Evolutionary conservation across 2,797 vertebrate genomes (phyloP).

Genomic region (Siniperca scherzeri): DNA sequence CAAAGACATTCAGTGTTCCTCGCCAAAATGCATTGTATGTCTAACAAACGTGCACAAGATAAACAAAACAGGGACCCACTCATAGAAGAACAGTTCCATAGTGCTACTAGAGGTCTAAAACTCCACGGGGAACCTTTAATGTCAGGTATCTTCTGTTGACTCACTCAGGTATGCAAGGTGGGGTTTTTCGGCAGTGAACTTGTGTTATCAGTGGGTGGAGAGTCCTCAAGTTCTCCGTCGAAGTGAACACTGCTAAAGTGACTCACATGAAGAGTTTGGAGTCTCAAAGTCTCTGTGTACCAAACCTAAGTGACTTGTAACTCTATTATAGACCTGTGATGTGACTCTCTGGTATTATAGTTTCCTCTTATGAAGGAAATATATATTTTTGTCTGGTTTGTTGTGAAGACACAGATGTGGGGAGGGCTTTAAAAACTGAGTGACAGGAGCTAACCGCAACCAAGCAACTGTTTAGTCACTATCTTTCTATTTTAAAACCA

Average conservation of each 20-base stretch:
- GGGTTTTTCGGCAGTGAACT: slow-evolving; percentile 5
- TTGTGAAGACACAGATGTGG: background rate
- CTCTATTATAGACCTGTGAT: slow-evolving; percentile 8
- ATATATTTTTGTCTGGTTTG: background rate
- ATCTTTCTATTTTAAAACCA: background rate
- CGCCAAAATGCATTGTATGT: no score
- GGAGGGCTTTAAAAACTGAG: background rate
- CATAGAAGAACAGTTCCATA: no score
- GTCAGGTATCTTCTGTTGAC: no score
- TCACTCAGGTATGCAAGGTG: no score
- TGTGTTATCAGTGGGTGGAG: slow-evolving; percentile 9
- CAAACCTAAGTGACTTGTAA: slow-evolving; percentile 18
- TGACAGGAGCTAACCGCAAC: background rate
- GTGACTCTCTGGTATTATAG: background rate
- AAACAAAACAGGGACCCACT: no score
- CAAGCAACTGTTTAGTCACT: background rate
- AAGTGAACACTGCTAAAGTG: background rate
- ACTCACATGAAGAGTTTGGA: background rate
- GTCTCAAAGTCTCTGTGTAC: slow-evolving; percentile 8
- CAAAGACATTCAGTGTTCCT: no score
- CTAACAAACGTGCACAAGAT: no score
- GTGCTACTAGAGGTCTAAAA: no score
- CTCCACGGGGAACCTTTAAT: no score
- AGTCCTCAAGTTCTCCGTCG: slow-evolving; percentile 3
- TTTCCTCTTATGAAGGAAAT: slow-evolving; percentile 4